Evolutionary conservation across 1,140 invertebrate species (phyloP).

Genomic region (Zelostemma sp.): DNA sequence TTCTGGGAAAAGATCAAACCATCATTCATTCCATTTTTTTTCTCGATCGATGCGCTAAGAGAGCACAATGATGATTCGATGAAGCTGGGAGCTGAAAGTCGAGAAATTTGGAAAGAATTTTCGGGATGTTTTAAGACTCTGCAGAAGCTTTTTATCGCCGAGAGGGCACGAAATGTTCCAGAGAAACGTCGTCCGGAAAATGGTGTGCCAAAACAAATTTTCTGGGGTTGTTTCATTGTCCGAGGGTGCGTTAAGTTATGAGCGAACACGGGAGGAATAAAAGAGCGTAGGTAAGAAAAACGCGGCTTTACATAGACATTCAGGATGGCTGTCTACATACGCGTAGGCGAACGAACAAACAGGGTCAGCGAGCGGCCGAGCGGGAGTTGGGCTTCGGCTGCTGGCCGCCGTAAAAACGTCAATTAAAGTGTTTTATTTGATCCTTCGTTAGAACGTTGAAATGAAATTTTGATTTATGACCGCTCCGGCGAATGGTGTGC

Average conservation of each 20-base stretch:
- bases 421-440: slow-evolving; percentile 73
- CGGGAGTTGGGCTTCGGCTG: slow-evolving; percentile 66
- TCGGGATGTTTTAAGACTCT: no score
- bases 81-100: no score
- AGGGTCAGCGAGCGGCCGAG: slow-evolving; percentile 58
- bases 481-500: slow-evolving; percentile 38
- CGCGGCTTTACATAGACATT: slow-evolving; percentile 24
- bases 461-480: slow-evolving; percentile 71
- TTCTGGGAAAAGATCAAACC: no score
- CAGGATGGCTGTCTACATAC: slow-evolving; percentile 23
- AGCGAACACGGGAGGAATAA: slow-evolving; percentile 11
- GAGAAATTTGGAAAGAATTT: no score
- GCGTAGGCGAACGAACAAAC: slow-evolving; percentile 46
- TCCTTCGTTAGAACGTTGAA: slow-evolving; percentile 72
- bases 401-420: slow-evolving; percentile 71
- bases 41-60: no score
- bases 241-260: slow-evolving; percentile 43
- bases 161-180: no score
- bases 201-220: no score
- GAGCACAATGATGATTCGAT: no score
- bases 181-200: no score
- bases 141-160: no score
- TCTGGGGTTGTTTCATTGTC: background rate
- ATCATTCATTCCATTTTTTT: no score
- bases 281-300: slow-evolving; percentile 25